These are phyloP conservation scores for Tadarida brasiliensis DNA, from an alignment of 2,797 vertebrate species.

Conservation along the genomic window DNA sequence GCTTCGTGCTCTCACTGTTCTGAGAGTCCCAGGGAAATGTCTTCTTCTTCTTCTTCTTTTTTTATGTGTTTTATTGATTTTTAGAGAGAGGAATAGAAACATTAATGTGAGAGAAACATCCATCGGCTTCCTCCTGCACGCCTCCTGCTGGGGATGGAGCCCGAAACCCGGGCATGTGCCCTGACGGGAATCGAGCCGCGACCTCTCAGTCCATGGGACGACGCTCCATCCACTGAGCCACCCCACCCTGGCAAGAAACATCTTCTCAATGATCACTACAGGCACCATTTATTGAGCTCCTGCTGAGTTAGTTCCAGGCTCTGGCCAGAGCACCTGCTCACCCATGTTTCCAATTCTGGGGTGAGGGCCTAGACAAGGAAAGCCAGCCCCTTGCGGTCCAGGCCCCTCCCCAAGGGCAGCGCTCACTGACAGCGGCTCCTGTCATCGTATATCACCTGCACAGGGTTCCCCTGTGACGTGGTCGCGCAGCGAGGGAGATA, in stretches of 20 bases:
- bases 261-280: not conserved
- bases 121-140: no score
- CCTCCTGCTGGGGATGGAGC: no score
- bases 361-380: no score
- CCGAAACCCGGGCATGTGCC: no score
- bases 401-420: not conserved
- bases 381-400: not conserved
- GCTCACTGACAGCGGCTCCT: not conserved
- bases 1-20: not conserved
- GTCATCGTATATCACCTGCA: not conserved
- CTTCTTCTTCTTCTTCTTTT: no score
- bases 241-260: not conserved
- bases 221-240: no score
- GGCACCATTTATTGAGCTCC: not conserved
- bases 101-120: no score
- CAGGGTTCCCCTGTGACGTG: not conserved
- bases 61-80: no score
- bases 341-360: not conserved
- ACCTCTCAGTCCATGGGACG: no score
- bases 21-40: not conserved
- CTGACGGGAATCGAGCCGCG: no score
- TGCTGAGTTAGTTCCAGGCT: not conserved
- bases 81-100: no score
- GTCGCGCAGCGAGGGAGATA: fast-evolving
- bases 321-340: not conserved